Evolutionary conservation across 2,888 invertebrate species (phyloP), one percentile per base, ranked within the genome.

Genomic region (Heliconius ethilla): DNA sequence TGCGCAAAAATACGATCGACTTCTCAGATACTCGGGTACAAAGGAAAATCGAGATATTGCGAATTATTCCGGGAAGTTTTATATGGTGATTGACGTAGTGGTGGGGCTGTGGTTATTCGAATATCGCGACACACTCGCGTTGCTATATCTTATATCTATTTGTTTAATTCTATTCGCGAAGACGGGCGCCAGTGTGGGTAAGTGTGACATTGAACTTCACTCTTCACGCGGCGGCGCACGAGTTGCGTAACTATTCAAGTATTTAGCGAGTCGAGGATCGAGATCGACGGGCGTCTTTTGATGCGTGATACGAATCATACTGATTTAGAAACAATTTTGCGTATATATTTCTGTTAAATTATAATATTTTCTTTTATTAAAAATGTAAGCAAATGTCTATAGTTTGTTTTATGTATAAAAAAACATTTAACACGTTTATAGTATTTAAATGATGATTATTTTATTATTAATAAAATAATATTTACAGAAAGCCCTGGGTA

Each of bases 201-300:
- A 88, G 88, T 87, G 91, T 93, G 94, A 94, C 94, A 94, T 94
- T 94, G 94, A 94, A 93, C 94, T 94, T 94, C 94, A 94, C 90
- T 91, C 92, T 74, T 74, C 74, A 74, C 62, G 93, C 89, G 91
- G 86, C 83, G 83, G 90, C 90, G 90, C 90, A 89, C 87, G 92
- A 89, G 90, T 93, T 93, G 90, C 93, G 93, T 93, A 93, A 93
- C 87, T 86, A 85, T 81, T 76, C 78, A 78, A 80, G 33, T 59
- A 33, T 72, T 55, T 55, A 40, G 67, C 70, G 13, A 55, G 22
- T 33, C 33, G 33, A 72, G 70, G 45, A 45, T 55, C 33, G 33
- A 72, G 59, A 72, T 72, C 70, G 70, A 13, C 55, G 55, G 55
- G 70, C 29, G 70, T 7, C 29, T 55, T 33, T 5, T 29, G 55